Conservation (phyloP, 2,888 invertebrate species). For the Adineta ricciae region DNA sequence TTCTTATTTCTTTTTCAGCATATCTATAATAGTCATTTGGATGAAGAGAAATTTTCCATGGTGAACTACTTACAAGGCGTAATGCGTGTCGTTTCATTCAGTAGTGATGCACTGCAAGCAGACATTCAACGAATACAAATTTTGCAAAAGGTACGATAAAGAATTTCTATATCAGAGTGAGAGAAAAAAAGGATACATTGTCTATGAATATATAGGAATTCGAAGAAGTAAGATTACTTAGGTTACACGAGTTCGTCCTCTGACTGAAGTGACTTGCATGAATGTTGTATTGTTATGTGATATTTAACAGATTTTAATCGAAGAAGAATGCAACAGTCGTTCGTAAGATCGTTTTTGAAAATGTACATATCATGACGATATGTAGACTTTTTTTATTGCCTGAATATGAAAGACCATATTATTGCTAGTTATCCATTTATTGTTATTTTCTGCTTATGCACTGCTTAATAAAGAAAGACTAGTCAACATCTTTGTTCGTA, state of each 20-base stretch:
- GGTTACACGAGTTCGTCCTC: neutral
- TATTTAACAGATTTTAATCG: neutral
- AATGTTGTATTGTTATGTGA: neutral
- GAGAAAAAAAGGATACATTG: neutral
- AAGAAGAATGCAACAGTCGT: neutral
- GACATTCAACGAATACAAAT: constrained; percentile 60
- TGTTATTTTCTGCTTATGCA: neutral
- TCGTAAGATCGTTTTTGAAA: neutral
- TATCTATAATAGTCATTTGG: constrained; percentile 64
- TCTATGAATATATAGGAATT: neutral
- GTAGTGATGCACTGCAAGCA: constrained; percentile 63
- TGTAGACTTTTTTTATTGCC: too few species aligned
- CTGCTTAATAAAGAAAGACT: neutral
- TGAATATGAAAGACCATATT: too few species aligned
- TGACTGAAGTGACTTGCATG: neutral
- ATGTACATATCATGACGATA: too few species aligned
- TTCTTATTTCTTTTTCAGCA: constrained; percentile 40
- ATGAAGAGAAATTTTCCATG: constrained; percentile 55
- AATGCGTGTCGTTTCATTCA: constrained; percentile 59
- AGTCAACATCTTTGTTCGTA: neutral
- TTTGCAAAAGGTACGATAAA: constrained; percentile 55
- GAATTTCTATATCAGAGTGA: neutral
- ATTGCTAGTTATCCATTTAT: neutral
- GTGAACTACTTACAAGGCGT: constrained; percentile 61
- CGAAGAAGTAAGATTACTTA: neutral